A percentile compares a stretch with the other conserved stretches of the same genome.
Conservation (phyloP, 2,113 vertebrate genomes). For the Pleuronectes platessa region DNA sequence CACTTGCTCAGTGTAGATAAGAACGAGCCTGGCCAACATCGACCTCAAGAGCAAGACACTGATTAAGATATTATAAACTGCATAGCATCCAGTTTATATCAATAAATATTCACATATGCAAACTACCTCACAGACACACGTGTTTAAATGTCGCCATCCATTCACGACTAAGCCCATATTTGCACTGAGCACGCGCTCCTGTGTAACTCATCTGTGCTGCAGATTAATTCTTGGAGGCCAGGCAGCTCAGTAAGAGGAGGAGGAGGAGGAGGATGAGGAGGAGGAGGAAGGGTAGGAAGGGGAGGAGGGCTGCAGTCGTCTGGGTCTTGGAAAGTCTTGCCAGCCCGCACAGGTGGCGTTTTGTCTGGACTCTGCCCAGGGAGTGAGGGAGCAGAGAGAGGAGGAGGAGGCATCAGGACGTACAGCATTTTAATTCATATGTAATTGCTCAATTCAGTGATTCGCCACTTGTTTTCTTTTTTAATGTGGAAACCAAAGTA, state of each 20-base stretch:
- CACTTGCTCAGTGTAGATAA: conserved; percentile 53
- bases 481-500: conserved; percentile 33
- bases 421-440: conserved; percentile 54
- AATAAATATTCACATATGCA: conserved; percentile 25
- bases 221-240: conserved; percentile 72
- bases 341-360: conserved; percentile 71
- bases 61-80: background rate
- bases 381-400: conserved; percentile 33
- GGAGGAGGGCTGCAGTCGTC: conserved; percentile 58
- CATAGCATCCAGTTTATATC: conserved; percentile 15
- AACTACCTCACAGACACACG: background rate
- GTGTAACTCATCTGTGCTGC: conserved; percentile 67
- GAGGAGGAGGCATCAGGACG: conserved; percentile 25
- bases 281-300: conserved; percentile 28
- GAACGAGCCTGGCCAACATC: conserved; percentile 14
- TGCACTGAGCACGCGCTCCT: conserved; percentile 32
- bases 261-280: conserved; percentile 9
- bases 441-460: conserved; percentile 45
- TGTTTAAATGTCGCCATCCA: conserved; percentile 21
- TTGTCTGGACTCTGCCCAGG: conserved; percentile 69
- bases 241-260: conserved; percentile 50
- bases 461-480: conserved; percentile 15
- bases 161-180: conserved; percentile 58
- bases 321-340: conserved; percentile 54
- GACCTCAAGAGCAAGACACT: conserved; percentile 17